Percentiles rank a stretch among this genome's conserved stretches.
phyloP scores from a whole-genome alignment of 1,140 invertebrate genomes.

The Aleiodes sp. region DNA sequence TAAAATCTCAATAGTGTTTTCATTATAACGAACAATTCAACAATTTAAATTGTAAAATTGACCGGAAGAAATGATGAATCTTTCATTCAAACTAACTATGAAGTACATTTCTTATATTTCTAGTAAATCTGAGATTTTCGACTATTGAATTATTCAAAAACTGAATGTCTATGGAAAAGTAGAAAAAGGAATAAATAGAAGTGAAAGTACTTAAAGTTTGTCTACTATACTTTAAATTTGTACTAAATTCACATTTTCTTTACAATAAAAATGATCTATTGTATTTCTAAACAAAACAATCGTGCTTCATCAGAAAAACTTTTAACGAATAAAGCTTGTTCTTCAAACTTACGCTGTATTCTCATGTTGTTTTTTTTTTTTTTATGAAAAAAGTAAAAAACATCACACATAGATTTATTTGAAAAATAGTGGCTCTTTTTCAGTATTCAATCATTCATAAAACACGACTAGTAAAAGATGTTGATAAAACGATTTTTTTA shows the following conservation, averaged over 20 bases:
- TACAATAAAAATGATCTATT: neutral
- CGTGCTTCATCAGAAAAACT: too few relatives aligned
- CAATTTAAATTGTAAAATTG: neutral
- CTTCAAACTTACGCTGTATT: too few relatives aligned
- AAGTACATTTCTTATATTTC: constrained; percentile 19
- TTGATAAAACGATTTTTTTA: too few relatives aligned
- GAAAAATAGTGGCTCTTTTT: too few relatives aligned
- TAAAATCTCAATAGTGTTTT: neutral
- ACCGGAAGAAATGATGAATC: constrained; percentile 24
- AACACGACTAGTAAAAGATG: too few relatives aligned
- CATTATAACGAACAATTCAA: constrained; percentile 9
- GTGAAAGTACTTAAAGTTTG: neutral
- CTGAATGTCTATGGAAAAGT: constrained; percentile 6
- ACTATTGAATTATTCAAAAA: constrained; percentile 34
- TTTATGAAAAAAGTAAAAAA: too few relatives aligned
- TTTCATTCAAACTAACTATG: neutral
- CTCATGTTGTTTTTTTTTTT: too few relatives aligned
- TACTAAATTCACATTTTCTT: neutral
- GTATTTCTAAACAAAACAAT: too few relatives aligned
- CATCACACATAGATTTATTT: too few relatives aligned
- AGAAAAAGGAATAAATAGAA: neutral
- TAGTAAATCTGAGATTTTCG: constrained; percentile 18
- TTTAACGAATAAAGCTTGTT: too few relatives aligned
- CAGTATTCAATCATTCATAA: too few relatives aligned
- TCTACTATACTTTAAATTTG: too few relatives aligned